Percentiles rank a stretch among this genome's conserved stretches.
Conservation (phyloP, 2,113 vertebrate species). For the Podiceps cristatus region DNA sequence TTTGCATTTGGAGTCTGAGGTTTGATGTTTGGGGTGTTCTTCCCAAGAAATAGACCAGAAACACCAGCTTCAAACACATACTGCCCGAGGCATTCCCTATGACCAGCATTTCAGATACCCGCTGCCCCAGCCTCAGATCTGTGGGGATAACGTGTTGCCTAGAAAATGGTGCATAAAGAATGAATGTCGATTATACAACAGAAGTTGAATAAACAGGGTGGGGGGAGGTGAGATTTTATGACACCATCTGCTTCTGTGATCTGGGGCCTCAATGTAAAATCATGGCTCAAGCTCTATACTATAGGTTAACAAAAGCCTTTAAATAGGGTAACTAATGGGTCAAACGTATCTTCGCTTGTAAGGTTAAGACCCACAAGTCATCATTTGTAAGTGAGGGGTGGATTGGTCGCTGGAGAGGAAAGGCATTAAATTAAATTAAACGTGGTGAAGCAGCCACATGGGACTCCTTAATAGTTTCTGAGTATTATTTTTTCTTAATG, state of each 20-base stretch:
- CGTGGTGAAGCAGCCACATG: slow-evolving; percentile 44
- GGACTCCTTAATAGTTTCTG: slow-evolving; percentile 51
- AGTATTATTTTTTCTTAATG: slow-evolving; percentile 61
- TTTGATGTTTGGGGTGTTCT: not conserved
- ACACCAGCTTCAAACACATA: not conserved
- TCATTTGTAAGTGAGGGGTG: slow-evolving; percentile 13
- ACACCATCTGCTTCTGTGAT: slow-evolving; percentile 66
- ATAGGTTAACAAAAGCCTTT: slow-evolving; percentile 58
- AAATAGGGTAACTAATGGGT: slow-evolving; percentile 62
- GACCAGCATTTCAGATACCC: not conserved
- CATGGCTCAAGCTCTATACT: not conserved
- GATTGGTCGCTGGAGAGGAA: slow-evolving; percentile 62
- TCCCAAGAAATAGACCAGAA: not conserved
- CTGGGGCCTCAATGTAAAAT: slow-evolving; percentile 21
- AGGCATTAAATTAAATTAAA: slow-evolving; percentile 66
- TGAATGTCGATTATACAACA: not conserved
- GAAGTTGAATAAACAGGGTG: slow-evolving; percentile 20
- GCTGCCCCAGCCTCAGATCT: not conserved
- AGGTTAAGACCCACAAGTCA: slow-evolving; percentile 72
- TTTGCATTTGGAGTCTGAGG: not conserved
- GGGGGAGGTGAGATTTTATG: slow-evolving; percentile 16
- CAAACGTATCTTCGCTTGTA: slow-evolving; percentile 60
- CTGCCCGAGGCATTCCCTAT: not conserved
- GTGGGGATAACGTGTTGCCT: not conserved
- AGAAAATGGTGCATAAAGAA: not conserved